phyloP scores from a whole-genome alignment of 2,888 invertebrate species.

The Stictocephala bisonia region DNA sequence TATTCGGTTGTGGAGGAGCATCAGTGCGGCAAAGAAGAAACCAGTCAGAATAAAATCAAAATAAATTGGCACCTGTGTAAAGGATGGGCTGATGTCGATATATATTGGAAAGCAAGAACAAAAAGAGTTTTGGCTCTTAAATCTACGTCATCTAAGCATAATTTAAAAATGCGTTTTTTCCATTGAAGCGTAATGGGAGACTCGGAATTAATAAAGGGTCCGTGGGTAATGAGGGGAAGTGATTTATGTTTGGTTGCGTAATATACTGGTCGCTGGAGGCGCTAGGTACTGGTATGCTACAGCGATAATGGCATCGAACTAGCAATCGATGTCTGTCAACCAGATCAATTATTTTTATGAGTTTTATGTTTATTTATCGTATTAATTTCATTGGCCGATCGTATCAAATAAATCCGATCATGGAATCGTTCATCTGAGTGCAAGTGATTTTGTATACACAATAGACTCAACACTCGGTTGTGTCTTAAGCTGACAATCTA shows the following conservation, averaged over 20 bases:
- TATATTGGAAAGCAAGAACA: conserved; percentile 38
- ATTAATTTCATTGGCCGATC: no score
- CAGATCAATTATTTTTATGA: no score
- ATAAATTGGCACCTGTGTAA: conserved; percentile 26
- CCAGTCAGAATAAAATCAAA: conserved; percentile 17
- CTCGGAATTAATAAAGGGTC: conserved; percentile 46
- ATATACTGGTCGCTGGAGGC: conserved; percentile 32
- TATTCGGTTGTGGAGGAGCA: no score
- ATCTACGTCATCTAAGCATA: conserved; percentile 43
- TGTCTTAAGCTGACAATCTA: no score
- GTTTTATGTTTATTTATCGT: no score
- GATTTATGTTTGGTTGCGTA: conserved; percentile 42
- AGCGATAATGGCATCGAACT: no score
- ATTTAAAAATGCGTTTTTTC: conserved; percentile 46
- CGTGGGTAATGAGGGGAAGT: conserved; percentile 32
- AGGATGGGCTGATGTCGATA: conserved; percentile 34
- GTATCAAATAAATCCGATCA: no score
- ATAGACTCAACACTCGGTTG: no score
- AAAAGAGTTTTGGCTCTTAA: conserved; percentile 40
- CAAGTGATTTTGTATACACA: no score
- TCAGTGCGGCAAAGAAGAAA: no score
- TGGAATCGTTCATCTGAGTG: no score
- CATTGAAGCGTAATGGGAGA: conserved; percentile 44
- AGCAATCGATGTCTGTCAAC: no score
- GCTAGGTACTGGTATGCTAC: conserved; percentile 9